Evolutionary conservation across 2,888 invertebrate species (phyloP).

Genomic region (Machimus rusticus): DNA sequence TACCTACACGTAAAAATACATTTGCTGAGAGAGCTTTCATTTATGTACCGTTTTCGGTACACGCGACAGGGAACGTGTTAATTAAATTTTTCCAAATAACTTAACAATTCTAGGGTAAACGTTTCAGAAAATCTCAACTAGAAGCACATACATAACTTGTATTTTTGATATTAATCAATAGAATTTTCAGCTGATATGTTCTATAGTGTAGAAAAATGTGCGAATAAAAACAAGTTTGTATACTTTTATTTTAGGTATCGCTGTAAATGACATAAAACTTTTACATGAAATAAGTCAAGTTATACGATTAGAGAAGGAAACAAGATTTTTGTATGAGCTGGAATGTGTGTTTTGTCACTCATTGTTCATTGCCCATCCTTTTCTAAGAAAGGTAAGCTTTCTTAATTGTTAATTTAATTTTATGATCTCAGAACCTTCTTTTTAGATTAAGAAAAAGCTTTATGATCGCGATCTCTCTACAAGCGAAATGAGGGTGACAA

Average conservation of each 20-base stretch:
- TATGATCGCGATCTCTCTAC: slow-evolving; percentile 44
- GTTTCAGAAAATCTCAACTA: no score
- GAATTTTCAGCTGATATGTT: no score
- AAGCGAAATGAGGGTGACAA: slow-evolving; percentile 41
- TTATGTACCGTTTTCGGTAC: no score
- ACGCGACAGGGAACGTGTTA: no score
- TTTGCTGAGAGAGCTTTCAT: no score
- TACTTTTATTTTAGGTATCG: slow-evolving; percentile 63
- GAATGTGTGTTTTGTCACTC: slow-evolving; percentile 50
- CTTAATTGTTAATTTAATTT: not conserved
- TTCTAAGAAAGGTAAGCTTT: slow-evolving; percentile 48
- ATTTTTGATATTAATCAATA: no score
- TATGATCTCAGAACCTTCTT: not conserved
- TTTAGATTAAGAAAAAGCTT: slow-evolving; percentile 44
- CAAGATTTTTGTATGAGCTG: slow-evolving; percentile 50
- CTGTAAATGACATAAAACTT: slow-evolving; percentile 65
- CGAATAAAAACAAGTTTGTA: no score
- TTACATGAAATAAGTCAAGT: slow-evolving; percentile 55
- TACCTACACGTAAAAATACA: no score
- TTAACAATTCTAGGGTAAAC: no score
- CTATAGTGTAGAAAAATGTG: no score
- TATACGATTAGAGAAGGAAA: slow-evolving; percentile 50
- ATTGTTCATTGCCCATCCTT: slow-evolving; percentile 46
- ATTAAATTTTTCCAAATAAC: no score
- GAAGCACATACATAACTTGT: no score